phyloP scores from a whole-genome alignment of 1,140 invertebrate genomes.

The Augochlora pura region DNA sequence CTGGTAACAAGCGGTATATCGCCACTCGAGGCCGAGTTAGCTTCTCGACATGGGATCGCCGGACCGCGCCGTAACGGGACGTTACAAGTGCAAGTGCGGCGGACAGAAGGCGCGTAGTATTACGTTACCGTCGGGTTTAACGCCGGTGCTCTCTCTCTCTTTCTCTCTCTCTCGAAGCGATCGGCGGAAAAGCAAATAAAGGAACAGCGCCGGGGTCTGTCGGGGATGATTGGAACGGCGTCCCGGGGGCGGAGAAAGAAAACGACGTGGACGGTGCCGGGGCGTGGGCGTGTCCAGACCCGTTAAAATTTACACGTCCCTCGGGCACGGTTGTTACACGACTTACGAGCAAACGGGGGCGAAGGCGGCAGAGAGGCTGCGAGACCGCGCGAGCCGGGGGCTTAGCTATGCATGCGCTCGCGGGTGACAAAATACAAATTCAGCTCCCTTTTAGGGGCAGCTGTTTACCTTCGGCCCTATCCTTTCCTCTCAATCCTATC shows the following conservation, averaged over 20 bases:
- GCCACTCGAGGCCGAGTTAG: not conserved
- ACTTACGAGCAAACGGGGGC: not conserved
- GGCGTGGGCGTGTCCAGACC: slow-evolving; percentile 19
- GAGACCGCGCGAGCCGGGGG: slow-evolving; percentile 29
- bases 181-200: not conserved
- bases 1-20: not conserved
- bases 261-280: not conserved
- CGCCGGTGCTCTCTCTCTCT: too few relatives aligned
- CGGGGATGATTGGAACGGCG: not conserved
- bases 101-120: too few relatives aligned
- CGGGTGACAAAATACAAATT: slow-evolving; percentile 75
- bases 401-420: slow-evolving; percentile 68
- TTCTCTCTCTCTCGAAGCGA: too few relatives aligned
- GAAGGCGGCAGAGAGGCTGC: not conserved
- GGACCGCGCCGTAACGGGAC: not conserved
- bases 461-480: slow-evolving; percentile 69
- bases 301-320: slow-evolving; percentile 67
- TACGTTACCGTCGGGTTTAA: not conserved
- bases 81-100: not conserved
- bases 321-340: slow-evolving; percentile 52
- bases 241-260: not conserved
- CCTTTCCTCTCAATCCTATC: slow-evolving; percentile 72
- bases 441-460: slow-evolving; percentile 47
- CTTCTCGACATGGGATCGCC: not conserved
- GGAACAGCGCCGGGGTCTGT: not conserved